Base-by-base conservation (phyloP, 30 jellyfish, hydroid and myxozoan species). In the Chrysaora quinquecirrha region DNA sequence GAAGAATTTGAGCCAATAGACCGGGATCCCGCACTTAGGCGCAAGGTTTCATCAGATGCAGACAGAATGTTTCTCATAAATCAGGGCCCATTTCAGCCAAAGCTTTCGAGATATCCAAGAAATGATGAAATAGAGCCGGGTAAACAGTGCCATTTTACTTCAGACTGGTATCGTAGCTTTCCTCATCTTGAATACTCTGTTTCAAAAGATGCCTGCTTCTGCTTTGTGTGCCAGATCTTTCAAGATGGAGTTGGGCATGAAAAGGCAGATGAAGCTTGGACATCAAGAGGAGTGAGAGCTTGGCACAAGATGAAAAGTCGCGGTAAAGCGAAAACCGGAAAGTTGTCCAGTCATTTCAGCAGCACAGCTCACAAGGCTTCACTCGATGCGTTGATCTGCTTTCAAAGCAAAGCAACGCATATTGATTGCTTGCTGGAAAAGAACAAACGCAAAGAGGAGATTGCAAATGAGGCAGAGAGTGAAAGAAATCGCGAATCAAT, bases 231-330 rank as follows among this genome's bases (percentile, higher is more conserved):
- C n/a, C n/a, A n/a, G n/a, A n/a, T n/a, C n/a, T n/a, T 78, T 33
- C 89, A 82, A 60, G 49, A 78, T 34, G 82, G 89, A 23, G 89
- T 35, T 52, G 88, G 78, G 22, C 80, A 58, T 6, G 35, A 29
- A 54, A 52, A 54, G 25, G 22, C 81, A 11, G 83, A 78, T 46
- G 81, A 61, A 1, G 70, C 89, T 20, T 78, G 89, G 89, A 78
- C 75, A 20, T 16, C 25, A 16, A 75, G 60, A 28, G 77, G 87
- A n/a, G 87, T 75, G 20, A 73, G n/a, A 46, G 21, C 25, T 1
- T 73, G 85, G 85, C 73, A 73, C 27, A 43, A 73, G 30, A 73
- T 73, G 85, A 73, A 47, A 29, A 73, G 85, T 35, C 47, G 11
- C 4, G 85, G 85, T 4, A 73, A 75, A 60, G 71, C 63, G 23